phyloP scores from a whole-genome alignment of 2,113 vertebrate genomes.

The Eonycteris spelaea region DNA sequence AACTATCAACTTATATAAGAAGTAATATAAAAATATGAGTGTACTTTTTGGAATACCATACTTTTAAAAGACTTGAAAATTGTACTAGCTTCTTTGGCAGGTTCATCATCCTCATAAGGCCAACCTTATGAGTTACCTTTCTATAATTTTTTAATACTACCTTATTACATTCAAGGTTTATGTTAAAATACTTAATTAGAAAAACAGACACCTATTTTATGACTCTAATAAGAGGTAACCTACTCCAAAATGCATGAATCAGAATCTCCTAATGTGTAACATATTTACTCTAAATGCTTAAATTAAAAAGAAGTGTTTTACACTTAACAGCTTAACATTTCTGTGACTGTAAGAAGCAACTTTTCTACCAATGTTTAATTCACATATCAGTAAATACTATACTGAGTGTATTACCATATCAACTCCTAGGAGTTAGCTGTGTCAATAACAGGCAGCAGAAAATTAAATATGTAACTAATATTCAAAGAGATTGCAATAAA shows the following conservation, averaged over 20 bases:
- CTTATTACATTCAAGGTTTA: slow-evolving; percentile 30
- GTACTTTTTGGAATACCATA: not conserved
- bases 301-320: slow-evolving; percentile 57
- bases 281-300: slow-evolving; percentile 16
- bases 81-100: not conserved
- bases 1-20: not conserved
- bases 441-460: slow-evolving; percentile 34
- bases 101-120: not conserved
- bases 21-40: not conserved
- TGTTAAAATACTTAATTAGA: slow-evolving; percentile 35
- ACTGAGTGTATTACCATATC: slow-evolving; percentile 2
- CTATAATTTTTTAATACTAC: not conserved
- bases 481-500: slow-evolving; percentile 52
- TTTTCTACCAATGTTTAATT: slow-evolving; percentile 51
- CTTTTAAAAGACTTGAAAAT: not conserved
- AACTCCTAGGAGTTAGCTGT: slow-evolving; percentile 23
- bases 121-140: not conserved
- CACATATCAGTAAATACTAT: slow-evolving; percentile 53
- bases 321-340: slow-evolving; percentile 48
- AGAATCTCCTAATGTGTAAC: not conserved
- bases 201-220: not conserved
- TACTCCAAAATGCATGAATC: not conserved
- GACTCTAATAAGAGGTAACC: not conserved
- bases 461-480: slow-evolving; percentile 44
- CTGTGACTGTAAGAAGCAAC: not conserved